phyloP scores from a whole-genome alignment of 1,140 invertebrate genomes.

The Trypoxylus dichotomus region DNA sequence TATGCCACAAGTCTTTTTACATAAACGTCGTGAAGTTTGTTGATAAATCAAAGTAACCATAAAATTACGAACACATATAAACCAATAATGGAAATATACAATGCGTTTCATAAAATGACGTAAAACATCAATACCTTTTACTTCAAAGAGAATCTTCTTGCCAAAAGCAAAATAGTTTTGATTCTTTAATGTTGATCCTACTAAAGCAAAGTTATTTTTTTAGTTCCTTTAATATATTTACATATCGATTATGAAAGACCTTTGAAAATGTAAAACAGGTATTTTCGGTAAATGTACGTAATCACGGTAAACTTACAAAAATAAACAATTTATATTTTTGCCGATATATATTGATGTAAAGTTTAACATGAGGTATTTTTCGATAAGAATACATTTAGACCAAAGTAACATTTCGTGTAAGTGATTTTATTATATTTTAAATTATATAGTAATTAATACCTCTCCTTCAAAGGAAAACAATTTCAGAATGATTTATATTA shows the following conservation, averaged over 20 bases:
- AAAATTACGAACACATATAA: background rate
- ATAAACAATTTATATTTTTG: background rate
- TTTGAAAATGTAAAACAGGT: background rate
- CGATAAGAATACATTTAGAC: too few species aligned
- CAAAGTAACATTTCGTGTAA: too few species aligned
- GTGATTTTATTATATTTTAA: too few species aligned
- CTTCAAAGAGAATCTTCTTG: background rate
- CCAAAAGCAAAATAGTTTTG: background rate
- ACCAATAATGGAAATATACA: background rate
- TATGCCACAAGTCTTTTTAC: too few species aligned
- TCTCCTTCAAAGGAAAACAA: too few species aligned
- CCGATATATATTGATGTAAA: too few species aligned
- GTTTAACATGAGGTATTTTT: too few species aligned
- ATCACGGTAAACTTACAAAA: background rate
- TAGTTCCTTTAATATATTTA: background rate
- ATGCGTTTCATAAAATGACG: background rate
- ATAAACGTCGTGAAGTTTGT: too few species aligned
- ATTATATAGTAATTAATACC: too few species aligned
- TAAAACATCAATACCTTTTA: background rate
- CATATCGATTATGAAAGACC: background rate
- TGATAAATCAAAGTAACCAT: background rate
- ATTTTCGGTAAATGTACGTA: background rate
- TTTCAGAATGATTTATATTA: too few species aligned
- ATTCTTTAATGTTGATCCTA: background rate
- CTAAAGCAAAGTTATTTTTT: background rate